Base-by-base conservation (phyloP, 2,888 invertebrate species). In the Chironomus tentans region DNA sequence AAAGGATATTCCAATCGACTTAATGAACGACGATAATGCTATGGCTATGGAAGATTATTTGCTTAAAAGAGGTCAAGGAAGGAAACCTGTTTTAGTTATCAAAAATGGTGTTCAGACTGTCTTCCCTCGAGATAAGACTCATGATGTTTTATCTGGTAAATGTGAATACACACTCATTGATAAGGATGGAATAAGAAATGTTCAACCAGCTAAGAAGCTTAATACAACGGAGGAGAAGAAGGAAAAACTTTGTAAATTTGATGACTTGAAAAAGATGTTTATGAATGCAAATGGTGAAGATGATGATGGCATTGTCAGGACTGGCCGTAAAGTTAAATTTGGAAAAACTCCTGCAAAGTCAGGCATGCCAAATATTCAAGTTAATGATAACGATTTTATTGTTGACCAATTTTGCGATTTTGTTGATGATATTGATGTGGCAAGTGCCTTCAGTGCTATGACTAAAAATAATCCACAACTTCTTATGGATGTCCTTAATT, bases 101-200 rank as follows among this genome's bases (percentile, higher is more conserved):
- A 91, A 92, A 79, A 89, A 89, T 80, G 90, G 90, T 5, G 82
- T 90, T 62, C 92, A 92, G 81, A 90, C 91, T 0, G 91, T 93
- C 2, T 88, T 93, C 4, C 93, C 93, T 0, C 87, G 90, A 73
- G 92, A 92, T 82, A 90, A 91, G 0, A 89, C 91, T 76, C 87
- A 91, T 47, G 88, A 89, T 18, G 92, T 92, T 1, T 82, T 92
- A 7, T 90, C 90, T 1, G 92, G 92, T 3, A 87, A 91, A 83
- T 88, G 92, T 0, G 87, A 92, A 1, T 93, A 92, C 80, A 90
- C 91, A 12, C 88, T 92, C 6, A 86, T 93, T 4, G 92, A 92
- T 79, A 92, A 93, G 82, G 88, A 87, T 78, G 92, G 93, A 24
- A 88, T 92, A 47, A 88, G 88, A 76, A 89, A 90, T 80, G 92